A percentile compares a stretch with the other conserved stretches of the same genome.
Evolutionary conservation across 2,888 invertebrate genomes (phyloP).

Genomic region (Papilio gigon): DNA sequence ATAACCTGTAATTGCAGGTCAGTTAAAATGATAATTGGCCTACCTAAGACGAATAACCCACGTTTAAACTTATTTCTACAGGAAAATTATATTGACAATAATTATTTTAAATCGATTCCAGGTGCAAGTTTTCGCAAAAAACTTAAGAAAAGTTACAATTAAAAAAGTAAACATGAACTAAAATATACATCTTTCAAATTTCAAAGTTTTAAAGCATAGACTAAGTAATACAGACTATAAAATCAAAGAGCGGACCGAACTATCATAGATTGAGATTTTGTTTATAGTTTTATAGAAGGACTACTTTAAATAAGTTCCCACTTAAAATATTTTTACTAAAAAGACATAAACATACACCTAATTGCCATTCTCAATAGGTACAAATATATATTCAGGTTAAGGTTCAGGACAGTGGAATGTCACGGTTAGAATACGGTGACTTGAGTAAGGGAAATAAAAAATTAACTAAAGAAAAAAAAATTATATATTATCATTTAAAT

Average conservation of each 20-base stretch:
- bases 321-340: too few relatives aligned
- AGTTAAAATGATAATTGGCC: background rate
- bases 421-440: too few relatives aligned
- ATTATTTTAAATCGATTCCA: background rate
- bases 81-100: background rate
- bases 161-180: background rate
- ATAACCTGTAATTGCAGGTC: background rate
- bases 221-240: too few relatives aligned
- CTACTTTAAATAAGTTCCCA: too few relatives aligned
- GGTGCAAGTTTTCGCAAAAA: background rate
- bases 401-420: too few relatives aligned
- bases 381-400: too few relatives aligned
- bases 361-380: too few relatives aligned
- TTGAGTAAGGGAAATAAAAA: background rate
- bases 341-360: too few relatives aligned
- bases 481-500: conserved; percentile 1
- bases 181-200: background rate
- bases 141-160: background rate
- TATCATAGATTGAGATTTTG: too few relatives aligned
- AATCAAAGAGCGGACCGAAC: background rate
- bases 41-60: background rate
- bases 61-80: background rate
- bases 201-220: background rate
- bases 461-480: background rate
- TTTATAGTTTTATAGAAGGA: too few relatives aligned